These are phyloP conservation scores for Melanotaenia boesemani DNA, from an alignment of 2,797 vertebrate species.

Conservation along the genomic window DNA sequence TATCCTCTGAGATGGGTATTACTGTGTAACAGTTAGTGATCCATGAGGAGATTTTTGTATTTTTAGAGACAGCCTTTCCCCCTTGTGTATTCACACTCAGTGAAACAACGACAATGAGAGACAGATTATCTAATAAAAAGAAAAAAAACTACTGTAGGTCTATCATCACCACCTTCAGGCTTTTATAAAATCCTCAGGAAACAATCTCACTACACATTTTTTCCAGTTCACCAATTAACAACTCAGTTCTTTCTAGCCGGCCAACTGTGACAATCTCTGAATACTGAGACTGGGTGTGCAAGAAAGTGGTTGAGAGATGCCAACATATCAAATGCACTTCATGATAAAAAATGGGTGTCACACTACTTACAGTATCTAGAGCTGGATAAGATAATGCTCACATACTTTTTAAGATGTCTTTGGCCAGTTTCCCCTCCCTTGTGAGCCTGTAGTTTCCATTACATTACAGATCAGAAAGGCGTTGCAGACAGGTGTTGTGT, in stretches of 20 bases:
- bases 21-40: background rate
- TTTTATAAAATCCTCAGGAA: slow-evolving; percentile 28
- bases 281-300: background rate
- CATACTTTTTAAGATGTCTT: slow-evolving; percentile 17
- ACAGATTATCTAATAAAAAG: slow-evolving; percentile 40
- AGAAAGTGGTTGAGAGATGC: slow-evolving; percentile 18
- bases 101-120: slow-evolving; percentile 20
- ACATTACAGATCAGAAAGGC: slow-evolving; percentile 1
- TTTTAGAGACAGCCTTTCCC: background rate
- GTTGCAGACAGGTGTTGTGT: background rate
- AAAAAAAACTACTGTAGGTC: slow-evolving; percentile 23
- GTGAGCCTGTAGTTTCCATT: slow-evolving; percentile 10
- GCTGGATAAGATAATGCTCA: slow-evolving; percentile 31
- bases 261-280: slow-evolving; percentile 16
- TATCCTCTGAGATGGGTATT: background rate
- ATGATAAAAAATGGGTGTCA: background rate
- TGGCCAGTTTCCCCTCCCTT: slow-evolving; percentile 4
- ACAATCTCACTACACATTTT: slow-evolving; percentile 11
- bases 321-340: slow-evolving; percentile 14
- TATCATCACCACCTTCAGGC: slow-evolving; percentile 40
- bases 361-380: background rate
- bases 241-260: slow-evolving; percentile 22
- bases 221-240: slow-evolving; percentile 37
- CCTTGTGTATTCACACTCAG: slow-evolving; percentile 38
- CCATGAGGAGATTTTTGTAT: background rate